phyloP scores from a whole-genome alignment of 1,140 invertebrate genomes.

The Papilio dardanus region DNA sequence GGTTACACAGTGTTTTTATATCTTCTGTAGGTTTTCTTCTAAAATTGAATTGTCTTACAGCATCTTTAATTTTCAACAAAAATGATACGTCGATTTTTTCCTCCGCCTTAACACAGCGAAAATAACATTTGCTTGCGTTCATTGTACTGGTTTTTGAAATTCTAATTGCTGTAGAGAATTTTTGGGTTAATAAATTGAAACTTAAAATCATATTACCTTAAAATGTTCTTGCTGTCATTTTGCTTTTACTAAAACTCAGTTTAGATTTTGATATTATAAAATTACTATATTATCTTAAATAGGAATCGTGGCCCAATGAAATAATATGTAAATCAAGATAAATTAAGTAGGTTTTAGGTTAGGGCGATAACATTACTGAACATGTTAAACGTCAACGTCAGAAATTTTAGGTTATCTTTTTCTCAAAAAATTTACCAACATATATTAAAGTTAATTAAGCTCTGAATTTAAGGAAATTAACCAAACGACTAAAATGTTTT shows the following conservation, averaged over 20 bases:
- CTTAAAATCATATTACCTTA: slow-evolving; percentile 52
- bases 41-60: slow-evolving; percentile 86
- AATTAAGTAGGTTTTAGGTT: not conserved
- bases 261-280: not conserved
- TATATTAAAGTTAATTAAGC: too few species aligned
- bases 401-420: not conserved
- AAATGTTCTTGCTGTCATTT: not conserved
- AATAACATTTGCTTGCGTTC: slow-evolving; percentile 71
- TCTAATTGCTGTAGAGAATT: slow-evolving; percentile 50
- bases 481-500: too few species aligned
- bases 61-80: slow-evolving; percentile 65
- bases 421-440: too few species aligned
- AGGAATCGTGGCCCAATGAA: not conserved
- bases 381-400: not conserved
- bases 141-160: slow-evolving; percentile 64
- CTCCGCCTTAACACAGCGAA: slow-evolving; percentile 63
- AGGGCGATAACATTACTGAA: not conserved
- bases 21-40: slow-evolving; percentile 83
- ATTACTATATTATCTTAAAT: not conserved
- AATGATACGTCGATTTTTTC: slow-evolving; percentile 72
- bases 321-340: not conserved
- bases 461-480: too few species aligned
- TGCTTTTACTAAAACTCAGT: not conserved
- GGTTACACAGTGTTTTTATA: slow-evolving; percentile 82
- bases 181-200: slow-evolving; percentile 43